Evolutionary conservation across 2,113 vertebrate genomes (phyloP), one percentile per base, ranked within the genome.

Genomic region (Tonatia bakeri): DNA sequence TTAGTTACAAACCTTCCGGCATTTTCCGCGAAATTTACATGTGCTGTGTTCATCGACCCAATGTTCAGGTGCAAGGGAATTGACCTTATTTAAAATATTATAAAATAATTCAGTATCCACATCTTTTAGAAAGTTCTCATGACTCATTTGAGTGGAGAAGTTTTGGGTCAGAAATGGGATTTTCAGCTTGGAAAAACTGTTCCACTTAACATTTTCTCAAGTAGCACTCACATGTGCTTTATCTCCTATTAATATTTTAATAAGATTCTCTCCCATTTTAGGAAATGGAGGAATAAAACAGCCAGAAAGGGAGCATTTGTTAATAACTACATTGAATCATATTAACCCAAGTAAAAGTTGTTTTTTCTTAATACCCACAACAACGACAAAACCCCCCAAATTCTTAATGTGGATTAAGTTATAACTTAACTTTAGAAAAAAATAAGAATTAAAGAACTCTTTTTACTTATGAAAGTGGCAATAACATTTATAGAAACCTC

Each of bases 11-110:
- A 94, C 87, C 79, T 80, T 85, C 38, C 93, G 91, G 56, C 67
- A 50, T 89, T 95, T 90, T 9, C 96, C 26, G 59, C 93, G 87
- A 94, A 47, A 90, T 94, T 82, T 19, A n/a, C 45, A 12, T 26
- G n/a, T 56, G 40, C 45, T 72, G 11, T 14, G 11, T 33, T 64
- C 43, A 17, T 40, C 7, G 52, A 4, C 16, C 40, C 2, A 19
- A 92, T 17, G 12, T 54, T 22, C 73, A 20, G n/a, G 47, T 36
- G 64, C 20, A 76, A 69, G 95, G 87, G 61, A 88, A 87, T 3
- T 26, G 26, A 79, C 3, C 1, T 26, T 56, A 33, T 69, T 95
- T 40, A 75, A 86, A 83, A 77, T 73, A 69, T 38, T 47, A 38
- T 8, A 33, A 38, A 59, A 76, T 56, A 47, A 47, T 70, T 61